Evolutionary conservation across 1,140 invertebrate species (phyloP).

Genomic region (Diploscapter pachys): DNA sequence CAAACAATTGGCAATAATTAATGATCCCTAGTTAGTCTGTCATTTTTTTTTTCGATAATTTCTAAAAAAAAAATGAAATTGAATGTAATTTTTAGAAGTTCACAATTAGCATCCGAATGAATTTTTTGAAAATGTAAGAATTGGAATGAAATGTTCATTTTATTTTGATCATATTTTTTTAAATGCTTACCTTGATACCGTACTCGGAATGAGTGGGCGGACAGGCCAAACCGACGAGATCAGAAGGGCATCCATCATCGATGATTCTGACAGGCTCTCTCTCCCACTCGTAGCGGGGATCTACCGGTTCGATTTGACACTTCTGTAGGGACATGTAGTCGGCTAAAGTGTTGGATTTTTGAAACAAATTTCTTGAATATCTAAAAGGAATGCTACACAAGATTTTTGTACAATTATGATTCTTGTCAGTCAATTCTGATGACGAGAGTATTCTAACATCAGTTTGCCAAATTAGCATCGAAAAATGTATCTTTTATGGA

Average conservation of each 20-base stretch:
- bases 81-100: too few relatives aligned
- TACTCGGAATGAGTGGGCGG: conserved; percentile 55
- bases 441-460: too few relatives aligned
- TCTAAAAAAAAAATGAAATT: too few relatives aligned
- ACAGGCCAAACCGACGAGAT: conserved; percentile 56
- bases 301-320: conserved; percentile 58
- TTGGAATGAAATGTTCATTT: neutral
- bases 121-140: neutral
- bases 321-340: conserved; percentile 56
- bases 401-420: neutral
- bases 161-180: neutral
- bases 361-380: conserved; percentile 6
- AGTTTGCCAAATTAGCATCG: too few relatives aligned
- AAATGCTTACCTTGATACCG: conserved; percentile 34
- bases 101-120: too few relatives aligned
- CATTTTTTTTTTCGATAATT: too few relatives aligned
- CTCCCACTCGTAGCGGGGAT: conserved; percentile 56
- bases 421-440: conserved; percentile 35
- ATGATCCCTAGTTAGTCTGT: too few relatives aligned
- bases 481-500: too few relatives aligned
- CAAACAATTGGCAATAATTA: too few relatives aligned
- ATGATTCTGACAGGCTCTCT: conserved; percentile 56
- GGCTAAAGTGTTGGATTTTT: conserved; percentile 39
- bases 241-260: conserved; percentile 55
- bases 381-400: conserved; percentile 4